These are phyloP conservation scores for Sphenopsis melanotis DNA, from an alignment of 2,797 vertebrate species.

Conservation along the genomic window DNA sequence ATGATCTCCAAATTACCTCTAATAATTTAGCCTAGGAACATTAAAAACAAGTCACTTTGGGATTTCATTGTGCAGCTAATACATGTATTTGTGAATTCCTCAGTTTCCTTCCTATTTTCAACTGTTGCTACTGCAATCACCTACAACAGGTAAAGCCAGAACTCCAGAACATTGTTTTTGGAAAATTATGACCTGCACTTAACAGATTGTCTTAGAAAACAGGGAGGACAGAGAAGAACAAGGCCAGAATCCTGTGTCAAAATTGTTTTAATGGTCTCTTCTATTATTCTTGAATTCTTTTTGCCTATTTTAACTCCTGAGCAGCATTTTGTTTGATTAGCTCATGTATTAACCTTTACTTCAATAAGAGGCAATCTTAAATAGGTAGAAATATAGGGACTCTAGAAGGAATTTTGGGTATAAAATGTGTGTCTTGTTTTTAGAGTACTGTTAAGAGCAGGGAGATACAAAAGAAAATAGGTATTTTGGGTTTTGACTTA, in stretches of 20 bases:
- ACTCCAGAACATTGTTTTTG: not conserved
- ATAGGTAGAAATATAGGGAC: not conserved
- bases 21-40: not conserved
- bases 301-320: slow-evolving; percentile 16
- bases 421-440: not conserved
- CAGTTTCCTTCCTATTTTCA: not conserved
- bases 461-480: not conserved
- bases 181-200: not conserved
- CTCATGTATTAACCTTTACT: not conserved
- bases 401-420: not conserved
- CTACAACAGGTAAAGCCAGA: not conserved
- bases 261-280: not conserved
- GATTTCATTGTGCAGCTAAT: not conserved
- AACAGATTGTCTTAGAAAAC: not conserved
- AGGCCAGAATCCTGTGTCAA: not conserved
- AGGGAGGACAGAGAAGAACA: not conserved
- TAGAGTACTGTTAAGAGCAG: not conserved
- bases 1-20: slow-evolving; percentile 8
- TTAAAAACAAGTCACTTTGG: not conserved
- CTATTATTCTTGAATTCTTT: not conserved
- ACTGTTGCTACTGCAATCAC: not conserved
- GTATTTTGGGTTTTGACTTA: not conserved
- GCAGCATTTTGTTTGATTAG: not conserved
- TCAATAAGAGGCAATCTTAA: not conserved
- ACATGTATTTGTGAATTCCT: not conserved